Evolutionary conservation across 2,888 invertebrate species (phyloP), one percentile per base, ranked within the genome.

Genomic region (Meteorus colon): DNA sequence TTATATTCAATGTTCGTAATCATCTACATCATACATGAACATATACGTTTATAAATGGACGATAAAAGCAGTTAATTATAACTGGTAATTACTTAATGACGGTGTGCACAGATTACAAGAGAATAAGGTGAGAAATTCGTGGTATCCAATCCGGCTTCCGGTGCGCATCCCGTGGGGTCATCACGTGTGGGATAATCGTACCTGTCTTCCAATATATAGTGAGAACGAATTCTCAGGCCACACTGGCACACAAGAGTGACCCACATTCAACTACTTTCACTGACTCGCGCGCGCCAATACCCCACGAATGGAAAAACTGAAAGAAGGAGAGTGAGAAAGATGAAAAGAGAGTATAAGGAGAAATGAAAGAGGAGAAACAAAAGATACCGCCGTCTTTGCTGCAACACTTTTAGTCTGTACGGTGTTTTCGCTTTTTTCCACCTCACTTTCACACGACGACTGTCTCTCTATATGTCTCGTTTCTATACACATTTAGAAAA

Each of bases 241-340:
- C 74, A 77, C 76, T 75, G 76, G 73, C 80, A 80, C 72, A 77
- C 76, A 75, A 77, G 81, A 77, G 69, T 83, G 81, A 81, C 82
- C 82, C 80, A 82, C 81, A 81, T 82, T 60, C 60, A 63, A 80
- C 81, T 82, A 83, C 82, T 83, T 83, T 83, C 82, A 83, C 82
- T 83, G 78, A 78, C 75, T 70, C 72, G 51, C 71, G 77, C 78
- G 78, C 59, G 77, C 73, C 74, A 78, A 63, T 45, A 72, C 60
- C 45, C 60, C 41, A 74, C 74, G 74, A 77, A 76, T 76, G 66
- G 66, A 76, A 69, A 71, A 70, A 70, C 55, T 29, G 62, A 74
- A 67, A 66, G 71, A 62, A 59, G 66, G 51, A 67, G 14, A 63
- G 71, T 72, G 71, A 66, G 71, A 62, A 59, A 71, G 51, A 67